phyloP scores from a whole-genome alignment of 2,797 vertebrate species.

The Poeciliopsis gracilis region DNA sequence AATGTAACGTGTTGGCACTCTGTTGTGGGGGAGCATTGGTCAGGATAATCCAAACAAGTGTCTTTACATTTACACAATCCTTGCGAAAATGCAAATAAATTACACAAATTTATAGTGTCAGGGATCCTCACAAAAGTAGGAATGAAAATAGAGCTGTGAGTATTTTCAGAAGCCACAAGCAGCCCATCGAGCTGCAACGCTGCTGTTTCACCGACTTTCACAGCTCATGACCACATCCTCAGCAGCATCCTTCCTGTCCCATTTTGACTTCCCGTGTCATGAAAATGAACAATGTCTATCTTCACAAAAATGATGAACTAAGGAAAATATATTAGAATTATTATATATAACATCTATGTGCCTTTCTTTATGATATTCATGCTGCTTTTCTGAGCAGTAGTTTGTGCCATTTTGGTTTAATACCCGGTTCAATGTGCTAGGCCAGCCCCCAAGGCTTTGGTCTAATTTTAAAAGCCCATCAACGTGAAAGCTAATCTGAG shows the following conservation, averaged over 20 bases:
- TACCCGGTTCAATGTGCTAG: neutral
- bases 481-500: slow-evolving; percentile 31
- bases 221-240: slow-evolving; percentile 63
- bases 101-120: neutral
- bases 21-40: neutral
- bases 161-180: neutral
- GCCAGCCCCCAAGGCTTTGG: neutral
- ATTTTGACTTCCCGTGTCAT: slow-evolving; percentile 54
- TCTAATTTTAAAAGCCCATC: slow-evolving; percentile 30
- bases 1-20: slow-evolving; percentile 21
- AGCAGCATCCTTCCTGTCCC: slow-evolving; percentile 39
- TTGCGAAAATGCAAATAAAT: slow-evolving; percentile 23
- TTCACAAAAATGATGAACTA: neutral
- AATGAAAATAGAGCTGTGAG: slow-evolving; percentile 6
- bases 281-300: slow-evolving; percentile 8
- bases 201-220: neutral
- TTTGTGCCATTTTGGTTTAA: slow-evolving; percentile 6
- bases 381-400: neutral
- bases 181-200: slow-evolving; percentile 11
- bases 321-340: neutral
- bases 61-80: slow-evolving; percentile 6
- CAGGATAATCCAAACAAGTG: slow-evolving; percentile 15
- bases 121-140: neutral
- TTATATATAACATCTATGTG: neutral
- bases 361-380: neutral